These are phyloP conservation scores for Timema cristinae DNA, from an alignment of 2,888 invertebrate species.

Conservation along the genomic window DNA sequence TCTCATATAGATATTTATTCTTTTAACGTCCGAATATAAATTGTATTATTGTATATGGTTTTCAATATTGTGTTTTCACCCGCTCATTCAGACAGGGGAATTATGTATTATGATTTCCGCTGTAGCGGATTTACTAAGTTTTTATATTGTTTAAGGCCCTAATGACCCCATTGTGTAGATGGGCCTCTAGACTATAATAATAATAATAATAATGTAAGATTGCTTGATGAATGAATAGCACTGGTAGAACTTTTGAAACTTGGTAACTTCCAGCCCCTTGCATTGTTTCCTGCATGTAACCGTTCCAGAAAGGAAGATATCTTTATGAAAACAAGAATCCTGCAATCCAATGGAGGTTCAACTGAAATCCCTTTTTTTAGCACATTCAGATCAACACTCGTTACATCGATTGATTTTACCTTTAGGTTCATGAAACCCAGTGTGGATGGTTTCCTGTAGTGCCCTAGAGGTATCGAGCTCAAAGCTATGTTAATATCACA, in stretches of 20 bases:
- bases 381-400: not conserved
- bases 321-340: not conserved
- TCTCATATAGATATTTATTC: no score
- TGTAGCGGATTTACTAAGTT: no score
- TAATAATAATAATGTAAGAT: no score
- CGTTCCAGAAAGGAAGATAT: not conserved
- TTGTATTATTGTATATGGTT: no score
- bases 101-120: no score
- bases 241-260: not conserved
- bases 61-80: no score
- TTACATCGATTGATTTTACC: not conserved
- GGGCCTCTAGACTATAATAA: no score
- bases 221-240: not conserved
- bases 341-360: not conserved
- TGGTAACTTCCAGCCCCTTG: conserved; percentile 7
- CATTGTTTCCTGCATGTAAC: not conserved
- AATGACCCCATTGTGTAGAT: no score
- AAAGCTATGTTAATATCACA: not conserved
- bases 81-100: no score
- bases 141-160: no score
- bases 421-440: not conserved
- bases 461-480: not conserved
- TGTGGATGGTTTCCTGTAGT: not conserved
- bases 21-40: no score
- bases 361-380: not conserved